These are phyloP conservation scores for Hemicrepidius hirtus DNA, from an alignment of 2,888 invertebrate genomes.

Conservation along the genomic window DNA sequence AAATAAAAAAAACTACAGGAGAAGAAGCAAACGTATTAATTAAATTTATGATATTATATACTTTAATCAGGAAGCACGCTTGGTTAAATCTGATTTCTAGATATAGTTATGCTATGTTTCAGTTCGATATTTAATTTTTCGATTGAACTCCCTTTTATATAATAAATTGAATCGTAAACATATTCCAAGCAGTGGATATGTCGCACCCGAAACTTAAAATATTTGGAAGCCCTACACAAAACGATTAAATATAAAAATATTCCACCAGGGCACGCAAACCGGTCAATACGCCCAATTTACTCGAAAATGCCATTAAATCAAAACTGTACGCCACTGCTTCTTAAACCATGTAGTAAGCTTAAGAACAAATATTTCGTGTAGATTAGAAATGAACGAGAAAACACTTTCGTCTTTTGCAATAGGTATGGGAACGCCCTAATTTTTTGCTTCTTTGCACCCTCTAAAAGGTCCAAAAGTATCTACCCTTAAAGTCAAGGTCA, in stretches of 20 bases:
- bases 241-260: no score
- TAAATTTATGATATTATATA: background rate
- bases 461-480: constrained; percentile 26
- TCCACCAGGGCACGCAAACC: no score
- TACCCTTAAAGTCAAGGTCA: constrained; percentile 46
- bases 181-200: no score
- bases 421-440: constrained; percentile 21
- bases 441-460: constrained; percentile 28
- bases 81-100: background rate
- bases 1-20: background rate
- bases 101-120: no score
- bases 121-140: no score
- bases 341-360: background rate
- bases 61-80: constrained; percentile 1
- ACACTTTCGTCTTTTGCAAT: constrained; percentile 19
- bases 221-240: no score
- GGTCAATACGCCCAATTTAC: no score
- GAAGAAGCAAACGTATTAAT: constrained; percentile 13
- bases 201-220: no score
- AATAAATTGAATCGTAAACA: no score
- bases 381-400: background rate
- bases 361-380: constrained; percentile 23
- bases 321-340: background rate
- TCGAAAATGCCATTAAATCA: no score
- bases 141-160: no score